phyloP scores from a whole-genome alignment of 2,888 invertebrate genomes.

The Crepidodera aurea region DNA sequence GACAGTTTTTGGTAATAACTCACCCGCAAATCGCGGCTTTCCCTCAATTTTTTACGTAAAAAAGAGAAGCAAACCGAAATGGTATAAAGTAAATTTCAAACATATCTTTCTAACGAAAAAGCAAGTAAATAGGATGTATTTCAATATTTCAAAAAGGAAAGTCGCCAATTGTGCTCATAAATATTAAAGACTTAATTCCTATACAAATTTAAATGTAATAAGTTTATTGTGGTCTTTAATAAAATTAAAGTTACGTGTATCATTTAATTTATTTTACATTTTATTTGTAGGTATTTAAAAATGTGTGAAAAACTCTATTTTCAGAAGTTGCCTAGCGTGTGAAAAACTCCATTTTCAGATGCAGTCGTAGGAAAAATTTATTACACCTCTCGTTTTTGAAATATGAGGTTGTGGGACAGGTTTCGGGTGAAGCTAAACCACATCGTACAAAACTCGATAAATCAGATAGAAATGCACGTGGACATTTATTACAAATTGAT shows the following conservation, averaged over 20 bases:
- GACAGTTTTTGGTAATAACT: constrained; percentile 46
- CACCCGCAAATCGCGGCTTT: constrained; percentile 45
- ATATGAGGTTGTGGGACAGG: too few species aligned
- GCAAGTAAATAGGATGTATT: constrained; percentile 40
- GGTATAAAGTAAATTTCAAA: constrained; percentile 43
- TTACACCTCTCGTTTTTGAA: too few species aligned
- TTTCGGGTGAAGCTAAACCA: too few species aligned
- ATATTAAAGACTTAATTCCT: not conserved
- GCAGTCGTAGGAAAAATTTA: too few species aligned
- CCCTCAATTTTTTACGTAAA: constrained; percentile 44
- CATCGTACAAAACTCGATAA: too few species aligned
- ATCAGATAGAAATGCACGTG: too few species aligned
- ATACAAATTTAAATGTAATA: not conserved
- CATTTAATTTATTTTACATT: too few species aligned
- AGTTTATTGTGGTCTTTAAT: not conserved
- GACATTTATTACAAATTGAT: too few species aligned
- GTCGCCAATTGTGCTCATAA: constrained; percentile 5
- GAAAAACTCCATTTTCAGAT: too few species aligned
- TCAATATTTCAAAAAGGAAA: constrained; percentile 17
- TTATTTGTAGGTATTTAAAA: too few species aligned
- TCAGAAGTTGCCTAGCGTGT: too few species aligned
- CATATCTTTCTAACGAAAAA: constrained; percentile 44
- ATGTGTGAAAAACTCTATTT: too few species aligned
- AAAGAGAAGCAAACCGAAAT: constrained; percentile 32
- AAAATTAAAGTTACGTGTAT: not conserved